These are phyloP conservation scores for Choloepus didactylus DNA, from an alignment of 2,797 vertebrate genomes.

Conservation along the genomic window DNA sequence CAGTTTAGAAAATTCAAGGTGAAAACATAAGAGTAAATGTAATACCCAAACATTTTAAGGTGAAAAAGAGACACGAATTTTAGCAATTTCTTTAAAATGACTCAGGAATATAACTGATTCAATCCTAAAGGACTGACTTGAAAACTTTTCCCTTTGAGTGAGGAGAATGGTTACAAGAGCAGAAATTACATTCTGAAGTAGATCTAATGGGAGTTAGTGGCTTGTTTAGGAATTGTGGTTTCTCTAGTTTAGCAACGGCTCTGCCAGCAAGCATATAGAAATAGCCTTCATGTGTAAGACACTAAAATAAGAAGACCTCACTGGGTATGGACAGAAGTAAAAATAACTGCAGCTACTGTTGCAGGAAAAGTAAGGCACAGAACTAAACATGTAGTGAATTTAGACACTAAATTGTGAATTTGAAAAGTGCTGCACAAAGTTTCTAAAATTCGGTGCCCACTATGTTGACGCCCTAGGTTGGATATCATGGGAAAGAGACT, in stretches of 20 bases:
- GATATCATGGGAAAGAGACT: conserved; percentile 6
- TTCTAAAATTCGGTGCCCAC: neutral
- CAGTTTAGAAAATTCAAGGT: conserved; percentile 60
- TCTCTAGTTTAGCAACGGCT: neutral
- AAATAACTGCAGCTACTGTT: neutral
- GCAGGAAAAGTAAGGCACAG: neutral
- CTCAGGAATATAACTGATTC: conserved; percentile 16
- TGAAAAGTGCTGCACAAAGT: neutral
- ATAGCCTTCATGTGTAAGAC: neutral
- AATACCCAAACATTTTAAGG: conserved; percentile 39
- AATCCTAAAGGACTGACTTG: conserved; percentile 19
- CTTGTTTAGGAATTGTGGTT: conserved; percentile 34
- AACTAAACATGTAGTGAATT: neutral
- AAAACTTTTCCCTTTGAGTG: neutral
- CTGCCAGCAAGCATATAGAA: neutral
- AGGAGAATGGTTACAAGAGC: conserved; percentile 48
- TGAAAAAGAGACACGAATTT: conserved; percentile 29
- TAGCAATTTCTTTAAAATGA: conserved; percentile 48
- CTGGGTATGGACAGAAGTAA: neutral
- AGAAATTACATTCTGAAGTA: neutral
- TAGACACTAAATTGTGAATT: neutral
- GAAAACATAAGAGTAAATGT: conserved; percentile 57
- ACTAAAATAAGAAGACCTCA: neutral
- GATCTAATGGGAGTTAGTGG: neutral
- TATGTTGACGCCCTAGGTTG: neutral